Percentiles rank a stretch among this genome's conserved stretches.
phyloP scores from a whole-genome alignment of 2,888 invertebrate species.

The Seira sanloemensis region DNA sequence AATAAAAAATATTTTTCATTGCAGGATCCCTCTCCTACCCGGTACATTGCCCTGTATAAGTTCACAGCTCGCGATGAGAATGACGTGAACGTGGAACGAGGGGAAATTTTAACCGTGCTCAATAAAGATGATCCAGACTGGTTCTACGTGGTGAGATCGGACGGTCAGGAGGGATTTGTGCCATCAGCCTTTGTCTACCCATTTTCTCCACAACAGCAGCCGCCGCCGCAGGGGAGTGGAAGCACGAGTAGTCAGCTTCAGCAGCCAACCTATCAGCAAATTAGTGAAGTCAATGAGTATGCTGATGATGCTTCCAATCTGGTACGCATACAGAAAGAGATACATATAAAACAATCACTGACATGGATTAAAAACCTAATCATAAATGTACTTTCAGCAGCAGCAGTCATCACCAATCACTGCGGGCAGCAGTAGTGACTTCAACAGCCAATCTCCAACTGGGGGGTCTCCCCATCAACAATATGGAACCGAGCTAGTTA shows the following conservation, averaged over 20 bases:
- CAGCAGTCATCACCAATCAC: conserved; percentile 18
- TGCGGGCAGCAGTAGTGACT: conserved; percentile 16
- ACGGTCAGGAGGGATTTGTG: conserved; percentile 93
- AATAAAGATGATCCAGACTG: conserved; percentile 97
- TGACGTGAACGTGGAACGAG: conserved; percentile 93
- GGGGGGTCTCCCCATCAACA: conserved; percentile 33
- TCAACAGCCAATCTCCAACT: conserved; percentile 16
- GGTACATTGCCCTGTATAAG: conserved; percentile 94
- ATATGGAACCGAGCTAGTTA: conserved; percentile 90
- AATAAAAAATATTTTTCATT: conserved; percentile 73
- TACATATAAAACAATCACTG: no score
- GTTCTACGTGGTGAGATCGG: conserved; percentile 96
- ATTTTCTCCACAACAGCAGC: conserved; percentile 38
- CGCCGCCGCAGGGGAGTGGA: neutral
- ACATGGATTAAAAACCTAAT: no score
- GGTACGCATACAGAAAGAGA: neutral
- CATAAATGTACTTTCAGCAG: conserved; percentile 14
- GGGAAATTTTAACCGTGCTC: conserved; percentile 96
- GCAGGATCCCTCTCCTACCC: conserved; percentile 76
- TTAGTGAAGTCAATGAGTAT: conserved; percentile 37
- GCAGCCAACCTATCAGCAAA: conserved; percentile 52
- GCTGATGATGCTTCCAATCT: conserved; percentile 2
- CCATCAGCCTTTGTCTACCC: conserved; percentile 90
- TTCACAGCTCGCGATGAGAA: conserved; percentile 95
- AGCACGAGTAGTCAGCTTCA: conserved; percentile 13